phyloP scores from a whole-genome alignment of 2,888 invertebrate species.

The Reticulitermes lucifugus region DNA sequence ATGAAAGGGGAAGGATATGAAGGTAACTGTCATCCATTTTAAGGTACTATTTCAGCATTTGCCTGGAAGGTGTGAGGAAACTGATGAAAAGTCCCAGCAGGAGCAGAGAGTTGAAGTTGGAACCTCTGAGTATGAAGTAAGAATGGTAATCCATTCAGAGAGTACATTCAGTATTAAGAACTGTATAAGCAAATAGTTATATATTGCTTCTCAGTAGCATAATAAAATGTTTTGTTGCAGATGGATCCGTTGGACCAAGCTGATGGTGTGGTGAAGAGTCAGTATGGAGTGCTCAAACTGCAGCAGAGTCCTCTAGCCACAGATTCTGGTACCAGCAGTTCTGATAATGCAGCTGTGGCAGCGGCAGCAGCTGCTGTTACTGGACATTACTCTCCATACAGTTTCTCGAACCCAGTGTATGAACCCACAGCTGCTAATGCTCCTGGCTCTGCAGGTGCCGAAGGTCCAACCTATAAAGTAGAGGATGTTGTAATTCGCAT shows the following conservation, averaged over 20 bases:
- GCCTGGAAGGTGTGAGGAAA: no score
- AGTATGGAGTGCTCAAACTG: slow-evolving; percentile 81
- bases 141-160: no score
- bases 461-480: slow-evolving; percentile 72
- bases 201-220: no score
- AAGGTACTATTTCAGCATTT: no score
- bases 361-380: slow-evolving; percentile 18
- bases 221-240: slow-evolving; percentile 60
- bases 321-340: slow-evolving; percentile 53
- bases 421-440: slow-evolving; percentile 69
- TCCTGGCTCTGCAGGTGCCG: slow-evolving; percentile 37
- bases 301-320: slow-evolving; percentile 73
- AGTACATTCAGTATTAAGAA: no score
- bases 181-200: no score
- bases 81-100: no score
- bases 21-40: no score
- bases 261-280: slow-evolving; percentile 65
- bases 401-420: slow-evolving; percentile 87
- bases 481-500: slow-evolving; percentile 80
- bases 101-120: no score
- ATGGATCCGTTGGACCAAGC: slow-evolving; percentile 72
- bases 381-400: slow-evolving; percentile 68
- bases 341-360: slow-evolving; percentile 41
- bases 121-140: no score
- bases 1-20: no score